A percentile compares a stretch with the other conserved stretches of the same genome.
phyloP scores from a whole-genome alignment of 1,140 invertebrate genomes.

The Zophobas atratus region DNA sequence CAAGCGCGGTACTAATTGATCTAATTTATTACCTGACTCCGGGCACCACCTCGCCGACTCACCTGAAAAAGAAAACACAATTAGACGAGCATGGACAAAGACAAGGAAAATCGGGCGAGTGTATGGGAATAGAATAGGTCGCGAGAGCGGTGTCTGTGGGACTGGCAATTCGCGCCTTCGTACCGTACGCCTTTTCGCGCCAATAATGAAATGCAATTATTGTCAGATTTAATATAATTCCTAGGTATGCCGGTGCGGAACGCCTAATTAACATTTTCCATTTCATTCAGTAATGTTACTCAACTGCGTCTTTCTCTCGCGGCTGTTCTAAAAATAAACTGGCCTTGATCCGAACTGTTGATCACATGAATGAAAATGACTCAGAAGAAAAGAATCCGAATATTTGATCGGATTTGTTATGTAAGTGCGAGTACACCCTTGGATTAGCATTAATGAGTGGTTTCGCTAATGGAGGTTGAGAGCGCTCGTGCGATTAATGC shows the following conservation, averaged over 20 bases:
- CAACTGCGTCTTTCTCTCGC: constrained; percentile 24
- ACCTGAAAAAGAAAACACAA: constrained; percentile 23
- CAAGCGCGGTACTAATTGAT: not conserved
- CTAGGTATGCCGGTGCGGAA: constrained; percentile 10
- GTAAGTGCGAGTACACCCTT: not conserved
- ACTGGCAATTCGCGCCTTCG: constrained; percentile 5
- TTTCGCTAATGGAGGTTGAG: not conserved
- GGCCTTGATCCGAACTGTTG: constrained; percentile 18
- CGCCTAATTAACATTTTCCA: constrained; percentile 27
- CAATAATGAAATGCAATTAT: constrained; percentile 3
- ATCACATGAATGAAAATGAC: constrained; percentile 32
- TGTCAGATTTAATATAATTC: constrained; percentile 27
- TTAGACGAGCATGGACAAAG: not conserved
- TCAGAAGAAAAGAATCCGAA: constrained; percentile 2
- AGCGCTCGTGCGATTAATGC: not conserved
- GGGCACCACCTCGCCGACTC: not conserved
- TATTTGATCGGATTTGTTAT: not conserved
- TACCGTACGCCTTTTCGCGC: constrained; percentile 1
- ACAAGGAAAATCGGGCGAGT: not conserved
- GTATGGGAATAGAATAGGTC: constrained; percentile 23
- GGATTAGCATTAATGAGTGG: too few species aligned
- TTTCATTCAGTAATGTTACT: constrained; percentile 25
- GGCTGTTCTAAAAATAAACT: constrained; percentile 27
- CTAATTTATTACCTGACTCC: constrained; percentile 9
- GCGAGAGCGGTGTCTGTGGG: not conserved